Conservation (phyloP, 2,797 vertebrate genomes). For the Gymnoscopelus microlampas region DNA sequence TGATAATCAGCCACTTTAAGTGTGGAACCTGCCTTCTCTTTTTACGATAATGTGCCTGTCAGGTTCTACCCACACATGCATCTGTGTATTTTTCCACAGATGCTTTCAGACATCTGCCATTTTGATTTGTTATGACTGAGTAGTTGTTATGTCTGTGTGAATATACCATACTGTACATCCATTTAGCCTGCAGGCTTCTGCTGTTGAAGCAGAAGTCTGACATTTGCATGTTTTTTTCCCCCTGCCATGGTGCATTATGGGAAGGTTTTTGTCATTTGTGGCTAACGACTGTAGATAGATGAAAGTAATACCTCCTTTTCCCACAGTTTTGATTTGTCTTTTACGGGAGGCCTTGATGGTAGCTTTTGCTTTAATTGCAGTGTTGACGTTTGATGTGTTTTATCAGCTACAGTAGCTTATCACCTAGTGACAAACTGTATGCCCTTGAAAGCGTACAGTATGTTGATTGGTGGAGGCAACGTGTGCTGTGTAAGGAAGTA, state of each 20-base stretch:
- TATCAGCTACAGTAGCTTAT: too few relatives aligned
- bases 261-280: too few relatives aligned
- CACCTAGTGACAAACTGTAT: too few relatives aligned
- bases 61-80: not conserved
- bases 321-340: too few relatives aligned
- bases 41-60: slow-evolving; percentile 8
- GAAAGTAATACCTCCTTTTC: too few relatives aligned
- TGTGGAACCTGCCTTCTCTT: not conserved
- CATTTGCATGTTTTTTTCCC: slow-evolving; percentile 11
- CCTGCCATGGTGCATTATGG: not conserved
- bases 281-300: too few relatives aligned
- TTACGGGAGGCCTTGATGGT: too few relatives aligned
- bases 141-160: not conserved
- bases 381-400: too few relatives aligned
- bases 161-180: not conserved
- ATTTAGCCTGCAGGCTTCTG: not conserved
- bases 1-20: slow-evolving; percentile 6
- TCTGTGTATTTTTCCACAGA: slow-evolving; percentile 7
- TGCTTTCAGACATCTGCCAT: not conserved
- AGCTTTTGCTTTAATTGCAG: too few relatives aligned
- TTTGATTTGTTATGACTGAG: not conserved
- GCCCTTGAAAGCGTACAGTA: too few relatives aligned
- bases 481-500: not conserved
- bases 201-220: not conserved
- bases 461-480: not conserved